Evolutionary conservation across 2,113 vertebrate species (phyloP).

Genomic region (Dasyurus viverrinus): DNA sequence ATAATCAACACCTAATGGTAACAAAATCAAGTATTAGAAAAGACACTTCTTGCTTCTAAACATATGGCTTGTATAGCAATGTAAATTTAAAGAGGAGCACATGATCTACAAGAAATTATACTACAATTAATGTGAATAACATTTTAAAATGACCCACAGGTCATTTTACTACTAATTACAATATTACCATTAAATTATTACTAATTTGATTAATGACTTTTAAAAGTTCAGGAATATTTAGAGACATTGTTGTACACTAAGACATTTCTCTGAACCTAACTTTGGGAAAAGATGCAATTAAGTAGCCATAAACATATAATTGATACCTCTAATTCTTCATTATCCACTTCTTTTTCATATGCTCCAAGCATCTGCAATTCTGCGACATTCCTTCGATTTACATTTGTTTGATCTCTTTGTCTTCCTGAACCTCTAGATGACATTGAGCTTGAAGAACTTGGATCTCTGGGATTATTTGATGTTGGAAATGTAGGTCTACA

Average conservation of each 20-base stretch:
- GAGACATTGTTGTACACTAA: not conserved
- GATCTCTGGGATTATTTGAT: slow-evolving; percentile 95
- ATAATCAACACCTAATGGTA: not conserved
- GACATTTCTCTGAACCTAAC: not conserved
- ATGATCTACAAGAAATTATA: not conserved
- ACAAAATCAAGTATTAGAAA: not conserved
- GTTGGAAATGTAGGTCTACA: slow-evolving; percentile 97
- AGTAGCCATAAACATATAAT: not conserved
- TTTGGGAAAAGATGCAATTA: not conserved
- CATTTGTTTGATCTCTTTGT: slow-evolving; percentile 90
- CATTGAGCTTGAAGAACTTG: slow-evolving; percentile 98
- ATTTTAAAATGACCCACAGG: slow-evolving; percentile 13
- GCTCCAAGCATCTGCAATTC: slow-evolving; percentile 93
- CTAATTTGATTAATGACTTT: not conserved
- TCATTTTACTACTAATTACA: not conserved
- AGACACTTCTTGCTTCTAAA: slow-evolving; percentile 21
- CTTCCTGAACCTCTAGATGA: slow-evolving; percentile 97
- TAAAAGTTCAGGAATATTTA: not conserved
- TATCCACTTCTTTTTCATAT: slow-evolving; percentile 91
- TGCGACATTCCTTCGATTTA: slow-evolving; percentile 92
- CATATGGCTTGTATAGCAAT: not conserved
- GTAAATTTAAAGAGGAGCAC: not conserved
- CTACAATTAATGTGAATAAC: slow-evolving; percentile 2
- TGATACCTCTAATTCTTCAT: slow-evolving; percentile 95
- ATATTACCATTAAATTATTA: too few species aligned